Evolutionary conservation across 2,797 vertebrate genomes (phyloP), one percentile per base, ranked within the genome.

Genomic region (Poecilia wingei): DNA sequence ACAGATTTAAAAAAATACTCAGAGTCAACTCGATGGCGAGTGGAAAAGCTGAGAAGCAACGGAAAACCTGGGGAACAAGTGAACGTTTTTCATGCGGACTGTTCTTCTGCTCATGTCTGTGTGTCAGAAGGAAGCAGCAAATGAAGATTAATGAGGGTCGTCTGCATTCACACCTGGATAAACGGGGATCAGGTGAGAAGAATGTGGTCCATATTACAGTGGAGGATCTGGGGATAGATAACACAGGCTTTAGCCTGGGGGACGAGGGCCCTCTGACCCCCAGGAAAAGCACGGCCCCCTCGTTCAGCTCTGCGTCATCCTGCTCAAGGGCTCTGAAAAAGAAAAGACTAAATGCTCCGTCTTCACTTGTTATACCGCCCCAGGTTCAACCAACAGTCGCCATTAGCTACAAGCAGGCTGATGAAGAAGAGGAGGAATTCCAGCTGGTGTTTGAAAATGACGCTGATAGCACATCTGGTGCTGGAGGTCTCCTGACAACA

Each of bases 211-310:
- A 92, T 82, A 92, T 94, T 69, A 89, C 88, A 68, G 88, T 94
- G 81, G 93, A 96, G 75, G 94, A 96, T 81, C 84, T 95, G 84
- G 95, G 95, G 72, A 87, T 93, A 79, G 92, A 93, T 91, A 96
- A 96, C 83, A 75, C 76, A 31, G 72, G 89, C 83, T 96, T 96
- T 88, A 90, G 81, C 85, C 79, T 93, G 55, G 72, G 76, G 3
- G 87, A 91, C 4, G 91, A 93, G 49, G 92, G 88, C 43, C 74
- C 51, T 4, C 33, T 88, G 72, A 82, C 76, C 76, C 85, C 18
- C 2, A 76, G 55, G 68, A 82, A 59, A 76, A 76, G 41, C 45
- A 22, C 79, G 75, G 82, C 55, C 1, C 89, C 79, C 68, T 94
- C 91, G 20, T 81, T 72, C 53, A 94, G 93, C 84, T 93, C 93